phyloP scores from a whole-genome alignment of 2,797 vertebrate species.

The Epinephelus awoara region DNA sequence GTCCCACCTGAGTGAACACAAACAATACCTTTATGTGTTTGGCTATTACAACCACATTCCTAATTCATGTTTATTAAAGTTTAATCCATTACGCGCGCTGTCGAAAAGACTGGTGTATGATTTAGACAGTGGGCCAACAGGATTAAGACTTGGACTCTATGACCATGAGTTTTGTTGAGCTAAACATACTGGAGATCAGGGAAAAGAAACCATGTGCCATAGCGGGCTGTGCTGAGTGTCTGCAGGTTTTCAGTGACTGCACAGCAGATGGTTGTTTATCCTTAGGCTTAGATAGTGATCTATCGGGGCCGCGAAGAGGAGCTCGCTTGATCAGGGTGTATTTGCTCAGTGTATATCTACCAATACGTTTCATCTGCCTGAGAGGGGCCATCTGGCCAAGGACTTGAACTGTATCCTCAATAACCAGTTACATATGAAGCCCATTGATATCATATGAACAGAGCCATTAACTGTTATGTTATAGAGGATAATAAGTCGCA shows the following conservation, averaged over 20 bases:
- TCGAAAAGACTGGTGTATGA: not conserved
- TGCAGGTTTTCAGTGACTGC: constrained; percentile 31
- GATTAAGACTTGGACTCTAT: constrained; percentile 13
- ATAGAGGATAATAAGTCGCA: not conserved
- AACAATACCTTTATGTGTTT: not conserved
- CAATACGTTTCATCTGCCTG: constrained; percentile 34
- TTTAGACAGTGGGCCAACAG: constrained; percentile 1
- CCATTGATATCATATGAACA: not conserved
- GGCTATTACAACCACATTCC: not conserved
- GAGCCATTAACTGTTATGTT: not conserved
- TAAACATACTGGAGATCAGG: constrained; percentile 26
- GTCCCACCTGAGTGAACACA: not conserved
- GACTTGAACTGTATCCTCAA: constrained; percentile 9
- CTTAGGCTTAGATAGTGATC: constrained; percentile 57
- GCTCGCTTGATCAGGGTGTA: constrained; percentile 20
- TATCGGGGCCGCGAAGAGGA: constrained; percentile 13
- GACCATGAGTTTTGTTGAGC: not conserved
- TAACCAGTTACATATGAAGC: not conserved
- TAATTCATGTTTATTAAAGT: not conserved
- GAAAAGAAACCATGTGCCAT: constrained; percentile 40
- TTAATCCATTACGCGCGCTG: not conserved
- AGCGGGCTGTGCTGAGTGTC: not conserved
- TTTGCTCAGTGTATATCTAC: not conserved
- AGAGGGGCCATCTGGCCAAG: constrained; percentile 33
- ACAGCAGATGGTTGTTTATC: constrained; percentile 71